Evolutionary conservation across 1,140 invertebrate species (phyloP).

Genomic region (Drosophila eugracilis): DNA sequence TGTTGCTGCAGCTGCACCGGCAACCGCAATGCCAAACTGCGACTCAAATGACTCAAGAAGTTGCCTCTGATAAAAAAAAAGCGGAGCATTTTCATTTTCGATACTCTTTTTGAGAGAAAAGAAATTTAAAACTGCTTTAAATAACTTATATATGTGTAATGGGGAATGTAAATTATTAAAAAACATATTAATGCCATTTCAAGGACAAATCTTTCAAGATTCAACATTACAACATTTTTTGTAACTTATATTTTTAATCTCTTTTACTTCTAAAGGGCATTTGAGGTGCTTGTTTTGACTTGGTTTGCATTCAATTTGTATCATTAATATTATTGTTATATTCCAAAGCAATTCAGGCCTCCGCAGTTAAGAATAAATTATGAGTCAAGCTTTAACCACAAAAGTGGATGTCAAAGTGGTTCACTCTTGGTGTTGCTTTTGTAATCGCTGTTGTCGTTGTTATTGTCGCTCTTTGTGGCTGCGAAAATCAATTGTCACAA

Average conservation of each 20-base stretch:
- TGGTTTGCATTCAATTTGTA: constrained; percentile 7
- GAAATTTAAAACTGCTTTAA: too few species aligned
- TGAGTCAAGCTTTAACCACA: constrained; percentile 56
- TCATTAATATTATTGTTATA: constrained; percentile 34
- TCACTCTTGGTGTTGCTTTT: constrained; percentile 31
- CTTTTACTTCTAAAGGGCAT: too few species aligned
- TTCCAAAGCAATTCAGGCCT: constrained; percentile 27
- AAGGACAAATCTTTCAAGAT: too few species aligned
- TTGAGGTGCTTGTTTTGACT: constrained; percentile 5
- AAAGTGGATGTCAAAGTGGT: constrained; percentile 46
- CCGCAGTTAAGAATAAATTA: constrained; percentile 52
- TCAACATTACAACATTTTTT: too few species aligned
- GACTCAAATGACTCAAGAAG: constrained; percentile 70
- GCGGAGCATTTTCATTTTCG: constrained; percentile 9
- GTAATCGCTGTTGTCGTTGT: not conserved
- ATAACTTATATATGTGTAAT: too few species aligned
- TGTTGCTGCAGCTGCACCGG: constrained; percentile 49
- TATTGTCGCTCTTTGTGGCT: constrained; percentile 39
- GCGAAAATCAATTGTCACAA: constrained; percentile 62
- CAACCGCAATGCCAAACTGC: constrained; percentile 71
- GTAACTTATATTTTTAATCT: too few species aligned
- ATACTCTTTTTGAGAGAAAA: constrained; percentile 2
- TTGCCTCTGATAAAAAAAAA: constrained; percentile 38
- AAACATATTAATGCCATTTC: not conserved
- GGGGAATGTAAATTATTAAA: too few species aligned